Evolutionary conservation across 2,113 vertebrate species (phyloP), one percentile per base, ranked within the genome.

Genomic region (Ursus arctos): DNA sequence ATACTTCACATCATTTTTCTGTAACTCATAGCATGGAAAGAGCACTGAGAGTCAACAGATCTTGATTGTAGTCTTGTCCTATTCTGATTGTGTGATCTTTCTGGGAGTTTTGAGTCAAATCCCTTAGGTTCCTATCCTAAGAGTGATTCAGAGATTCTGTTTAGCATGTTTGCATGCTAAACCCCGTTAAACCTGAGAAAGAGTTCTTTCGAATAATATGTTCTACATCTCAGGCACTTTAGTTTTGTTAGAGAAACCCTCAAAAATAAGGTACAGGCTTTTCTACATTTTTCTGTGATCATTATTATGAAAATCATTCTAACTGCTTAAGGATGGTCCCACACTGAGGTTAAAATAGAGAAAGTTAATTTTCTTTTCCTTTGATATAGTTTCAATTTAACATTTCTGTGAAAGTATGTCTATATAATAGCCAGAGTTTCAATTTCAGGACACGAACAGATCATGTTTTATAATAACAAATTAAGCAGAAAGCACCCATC

Each of bases 381-480:
- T 93, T 76, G 28, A 90, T 86, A 55, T 47, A 81, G 51, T 63
- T 67, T 76, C 40, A 96, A 93, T 96, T n/a, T 86, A n/a, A 95
- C 5, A 59, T 89, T 74, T 57, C 7, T 76, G 18, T 71, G 55
- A 74, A 93, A 81, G 28, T 79, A 14, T 81, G 85, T 74, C 36
- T 55, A 89, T 88, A 53, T 16, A 90, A 57, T 19, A 80, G 15
- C 22, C 51, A 63, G 53, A 67, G 49, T 28, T 96, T 93, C 14
- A 87, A 31, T 83, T 87, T 95, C 9, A 77, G 10, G 6, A 77
- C n/a, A 85, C 31, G 6, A 9, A 76, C 59, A 93, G 63, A 65
- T 57, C 69, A 96, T 94, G 36, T 88, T 96, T 80, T 89, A 80
- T 84, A 15, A 63, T 59, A 87, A 82, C 16, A 59, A 87, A 77